These are phyloP conservation scores for Psophia crepitans DNA, from an alignment of 2,113 vertebrate genomes.

Conservation along the genomic window DNA sequence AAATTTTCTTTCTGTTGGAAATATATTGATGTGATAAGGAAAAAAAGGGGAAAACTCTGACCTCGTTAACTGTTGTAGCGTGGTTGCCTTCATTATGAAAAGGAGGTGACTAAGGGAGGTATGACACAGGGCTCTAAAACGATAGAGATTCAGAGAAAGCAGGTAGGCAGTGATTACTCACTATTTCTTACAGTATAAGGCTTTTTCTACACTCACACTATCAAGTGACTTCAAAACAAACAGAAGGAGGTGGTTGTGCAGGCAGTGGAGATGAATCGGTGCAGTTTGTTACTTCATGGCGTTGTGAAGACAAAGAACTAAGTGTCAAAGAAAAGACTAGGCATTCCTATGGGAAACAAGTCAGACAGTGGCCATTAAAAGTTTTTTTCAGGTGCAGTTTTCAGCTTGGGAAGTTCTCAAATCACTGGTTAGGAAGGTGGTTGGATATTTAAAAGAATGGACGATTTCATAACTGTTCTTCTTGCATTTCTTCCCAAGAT, in stretches of 20 bases:
- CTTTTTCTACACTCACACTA: neutral
- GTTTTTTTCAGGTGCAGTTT: neutral
- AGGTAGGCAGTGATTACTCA: conserved; percentile 4
- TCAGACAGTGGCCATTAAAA: neutral
- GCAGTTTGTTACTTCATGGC: neutral
- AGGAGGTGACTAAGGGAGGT: neutral
- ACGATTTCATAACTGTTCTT: neutral
- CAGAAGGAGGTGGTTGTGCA: neutral
- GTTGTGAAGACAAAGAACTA: neutral
- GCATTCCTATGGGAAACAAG: neutral
- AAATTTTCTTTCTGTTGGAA: neutral
- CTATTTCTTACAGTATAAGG: neutral
- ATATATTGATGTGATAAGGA: neutral
- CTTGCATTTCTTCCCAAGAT: neutral
- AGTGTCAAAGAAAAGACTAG: neutral
- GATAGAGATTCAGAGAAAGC: neutral
- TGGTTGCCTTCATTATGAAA: neutral
- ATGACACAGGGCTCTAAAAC: neutral
- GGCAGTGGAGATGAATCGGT: neutral
- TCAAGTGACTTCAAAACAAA: neutral
- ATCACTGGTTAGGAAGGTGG: neutral
- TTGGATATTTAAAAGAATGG: neutral
- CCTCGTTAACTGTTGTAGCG: neutral
- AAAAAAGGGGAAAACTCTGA: neutral
- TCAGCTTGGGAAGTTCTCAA: neutral